Percentiles rank a stretch among this genome's conserved stretches.
phyloP scores from a whole-genome alignment of 2,888 invertebrate species.

The Unio delphinus region DNA sequence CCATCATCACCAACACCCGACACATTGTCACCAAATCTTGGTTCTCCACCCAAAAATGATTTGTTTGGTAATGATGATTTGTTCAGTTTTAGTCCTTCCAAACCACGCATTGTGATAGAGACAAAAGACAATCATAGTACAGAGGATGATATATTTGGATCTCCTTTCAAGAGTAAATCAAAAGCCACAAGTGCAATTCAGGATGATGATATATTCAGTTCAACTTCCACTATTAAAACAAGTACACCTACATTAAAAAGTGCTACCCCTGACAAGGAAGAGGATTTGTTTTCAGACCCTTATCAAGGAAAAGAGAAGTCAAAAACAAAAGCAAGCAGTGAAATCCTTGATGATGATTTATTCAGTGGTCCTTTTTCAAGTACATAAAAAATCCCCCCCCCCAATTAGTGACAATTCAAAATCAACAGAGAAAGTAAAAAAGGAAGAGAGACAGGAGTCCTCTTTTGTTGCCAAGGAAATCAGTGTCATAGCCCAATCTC shows the following conservation, averaged over 20 bases:
- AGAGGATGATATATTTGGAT: slow-evolving; percentile 30
- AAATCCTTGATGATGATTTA: slow-evolving; percentile 15
- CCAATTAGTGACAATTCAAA: slow-evolving; percentile 3
- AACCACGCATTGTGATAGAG: slow-evolving; percentile 8
- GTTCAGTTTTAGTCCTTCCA: slow-evolving; percentile 21
- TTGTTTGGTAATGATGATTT: slow-evolving; percentile 62
- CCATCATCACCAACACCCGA: not conserved
- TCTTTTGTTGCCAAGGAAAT: too few relatives aligned
- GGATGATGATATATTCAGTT: slow-evolving; percentile 15
- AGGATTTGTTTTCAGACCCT: slow-evolving; percentile 32
- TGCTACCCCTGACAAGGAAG: slow-evolving; percentile 12
- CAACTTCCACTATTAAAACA: not conserved
- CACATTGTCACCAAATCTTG: slow-evolving; percentile 2
- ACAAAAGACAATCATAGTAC: slow-evolving; percentile 12
- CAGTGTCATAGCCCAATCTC: too few relatives aligned
- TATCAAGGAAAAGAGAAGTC: slow-evolving; percentile 5
- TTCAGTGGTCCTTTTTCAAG: slow-evolving; percentile 14
- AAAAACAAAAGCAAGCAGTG: slow-evolving; percentile 13
- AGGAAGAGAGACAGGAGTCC: slow-evolving; percentile 2
- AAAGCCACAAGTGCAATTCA: slow-evolving; percentile 12
- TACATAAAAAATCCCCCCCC: slow-evolving; percentile 18
- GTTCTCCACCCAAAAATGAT: slow-evolving; percentile 29
- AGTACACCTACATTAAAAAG: slow-evolving; percentile 7
- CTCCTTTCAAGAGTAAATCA: slow-evolving; percentile 7
- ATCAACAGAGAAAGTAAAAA: slow-evolving; percentile 4